These are phyloP conservation scores for Ornithoptera priamus DNA, from an alignment of 2,888 invertebrate genomes.

Conservation along the genomic window DNA sequence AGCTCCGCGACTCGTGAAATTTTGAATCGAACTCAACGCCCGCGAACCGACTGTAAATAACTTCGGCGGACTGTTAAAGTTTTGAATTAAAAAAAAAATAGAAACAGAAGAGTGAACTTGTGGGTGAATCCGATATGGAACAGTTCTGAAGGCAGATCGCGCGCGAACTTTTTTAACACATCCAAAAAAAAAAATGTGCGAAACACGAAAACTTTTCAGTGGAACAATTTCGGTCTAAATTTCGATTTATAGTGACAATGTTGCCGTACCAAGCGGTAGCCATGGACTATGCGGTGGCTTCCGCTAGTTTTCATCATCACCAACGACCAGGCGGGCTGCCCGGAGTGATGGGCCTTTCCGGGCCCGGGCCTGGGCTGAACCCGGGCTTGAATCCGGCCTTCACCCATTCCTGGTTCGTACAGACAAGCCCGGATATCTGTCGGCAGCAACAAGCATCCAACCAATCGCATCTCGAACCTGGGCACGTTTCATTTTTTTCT, in stretches of 20 bases:
- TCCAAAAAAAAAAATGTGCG: slow-evolving; percentile 50
- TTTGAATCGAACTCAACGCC: slow-evolving; percentile 30
- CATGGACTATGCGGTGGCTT: slow-evolving; percentile 88
- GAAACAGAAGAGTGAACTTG: slow-evolving; percentile 30
- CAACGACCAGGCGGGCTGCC: slow-evolving; percentile 76
- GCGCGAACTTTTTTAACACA: slow-evolving; percentile 36
- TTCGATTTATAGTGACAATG: slow-evolving; percentile 75
- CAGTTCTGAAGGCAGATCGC: slow-evolving; percentile 39
- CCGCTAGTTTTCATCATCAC: slow-evolving; percentile 76
- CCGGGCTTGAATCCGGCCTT: slow-evolving; percentile 85
- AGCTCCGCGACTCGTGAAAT: slow-evolving; percentile 40
- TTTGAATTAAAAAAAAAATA: slow-evolving; percentile 12
- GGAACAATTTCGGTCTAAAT: slow-evolving; percentile 42
- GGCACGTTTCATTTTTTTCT: slow-evolving; percentile 87
- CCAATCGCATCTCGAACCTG: slow-evolving; percentile 93
- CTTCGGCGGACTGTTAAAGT: slow-evolving; percentile 27
- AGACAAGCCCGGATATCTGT: slow-evolving; percentile 93
- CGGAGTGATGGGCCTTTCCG: slow-evolving; percentile 80
- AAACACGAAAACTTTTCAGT: slow-evolving; percentile 48
- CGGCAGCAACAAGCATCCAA: slow-evolving; percentile 88
- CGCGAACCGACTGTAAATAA: slow-evolving; percentile 30
- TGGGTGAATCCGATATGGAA: slow-evolving; percentile 43
- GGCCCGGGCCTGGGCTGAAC: slow-evolving; percentile 73
- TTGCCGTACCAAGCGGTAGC: slow-evolving; percentile 93
- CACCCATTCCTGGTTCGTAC: slow-evolving; percentile 97